phyloP scores from a whole-genome alignment of 2,888 invertebrate species.

The Dicranocentrus wangi region DNA sequence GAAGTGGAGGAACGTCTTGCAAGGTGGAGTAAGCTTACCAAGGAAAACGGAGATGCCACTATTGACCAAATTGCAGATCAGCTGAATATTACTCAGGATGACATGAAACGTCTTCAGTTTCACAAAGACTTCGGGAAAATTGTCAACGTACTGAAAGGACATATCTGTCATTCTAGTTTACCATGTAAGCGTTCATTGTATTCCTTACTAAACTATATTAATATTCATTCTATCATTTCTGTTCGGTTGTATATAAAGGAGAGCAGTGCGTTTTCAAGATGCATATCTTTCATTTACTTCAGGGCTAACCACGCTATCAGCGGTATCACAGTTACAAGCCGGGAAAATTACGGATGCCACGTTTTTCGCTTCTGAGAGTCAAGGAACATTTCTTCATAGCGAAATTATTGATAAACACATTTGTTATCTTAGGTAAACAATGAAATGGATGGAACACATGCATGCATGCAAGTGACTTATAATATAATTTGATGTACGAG shows the following conservation, averaged over 20 bases:
- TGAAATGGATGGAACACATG: too few species aligned
- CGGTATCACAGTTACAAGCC: slow-evolving; percentile 40
- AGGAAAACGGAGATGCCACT: neutral
- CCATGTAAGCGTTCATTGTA: slow-evolving; percentile 44
- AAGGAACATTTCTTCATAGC: slow-evolving; percentile 54
- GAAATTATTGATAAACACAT: slow-evolving; percentile 60
- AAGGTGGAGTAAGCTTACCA: slow-evolving; percentile 5
- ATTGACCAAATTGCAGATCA: slow-evolving; percentile 24
- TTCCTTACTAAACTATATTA: neutral
- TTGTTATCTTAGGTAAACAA: slow-evolving; percentile 46
- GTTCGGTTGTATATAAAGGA: too few species aligned
- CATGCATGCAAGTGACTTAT: too few species aligned
- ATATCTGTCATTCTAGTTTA: slow-evolving; percentile 51
- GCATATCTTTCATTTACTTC: neutral
- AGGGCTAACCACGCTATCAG: slow-evolving; percentile 41
- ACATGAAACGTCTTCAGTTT: slow-evolving; percentile 37
- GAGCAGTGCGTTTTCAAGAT: too few species aligned
- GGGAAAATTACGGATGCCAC: slow-evolving; percentile 35
- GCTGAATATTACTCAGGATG: slow-evolving; percentile 38
- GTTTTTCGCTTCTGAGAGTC: slow-evolving; percentile 14
- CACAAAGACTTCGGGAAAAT: slow-evolving; percentile 39
- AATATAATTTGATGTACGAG: too few species aligned
- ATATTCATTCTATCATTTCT: neutral
- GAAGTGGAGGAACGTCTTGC: slow-evolving; percentile 42
- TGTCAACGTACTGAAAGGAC: slow-evolving; percentile 18